phyloP scores from a whole-genome alignment of 2,888 invertebrate species.

The Cerastoderma edule region DNA sequence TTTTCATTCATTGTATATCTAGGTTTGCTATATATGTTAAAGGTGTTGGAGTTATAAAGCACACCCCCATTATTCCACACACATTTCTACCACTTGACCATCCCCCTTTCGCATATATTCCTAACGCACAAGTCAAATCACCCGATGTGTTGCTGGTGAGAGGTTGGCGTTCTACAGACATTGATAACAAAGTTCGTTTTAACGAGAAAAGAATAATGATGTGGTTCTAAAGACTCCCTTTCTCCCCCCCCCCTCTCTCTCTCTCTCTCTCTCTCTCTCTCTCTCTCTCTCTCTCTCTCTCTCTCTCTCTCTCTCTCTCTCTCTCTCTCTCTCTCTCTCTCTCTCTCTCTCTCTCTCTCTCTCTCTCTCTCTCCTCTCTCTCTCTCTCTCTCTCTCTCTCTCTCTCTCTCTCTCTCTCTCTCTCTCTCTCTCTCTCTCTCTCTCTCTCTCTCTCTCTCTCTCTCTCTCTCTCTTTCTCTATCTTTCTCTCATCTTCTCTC shows the following conservation, averaged over 20 bases:
- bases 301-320: conserved; percentile 27
- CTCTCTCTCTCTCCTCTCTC: neutral
- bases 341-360: neutral
- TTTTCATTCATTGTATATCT: too few relatives aligned
- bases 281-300: conserved; percentile 25
- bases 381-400: conserved; percentile 13
- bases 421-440: conserved; percentile 15
- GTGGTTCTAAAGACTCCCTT: neutral
- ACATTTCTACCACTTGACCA: too few relatives aligned
- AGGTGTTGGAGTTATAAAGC: too few relatives aligned
- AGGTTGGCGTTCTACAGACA: neutral
- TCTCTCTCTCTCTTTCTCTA: conserved; percentile 25
- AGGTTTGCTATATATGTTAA: too few relatives aligned
- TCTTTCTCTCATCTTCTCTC: conserved; percentile 27
- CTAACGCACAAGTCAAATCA: neutral
- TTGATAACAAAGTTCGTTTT: neutral
- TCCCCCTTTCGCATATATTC: neutral
- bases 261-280: conserved; percentile 35
- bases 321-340: neutral
- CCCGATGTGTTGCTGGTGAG: neutral
- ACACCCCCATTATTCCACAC: too few relatives aligned
- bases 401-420: conserved; percentile 31
- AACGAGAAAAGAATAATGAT: neutral
- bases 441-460: conserved; percentile 31
- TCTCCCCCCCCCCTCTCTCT: conserved; percentile 21